Conservation (phyloP, 2,888 invertebrate genomes). For the Trichopria drosophilae region DNA sequence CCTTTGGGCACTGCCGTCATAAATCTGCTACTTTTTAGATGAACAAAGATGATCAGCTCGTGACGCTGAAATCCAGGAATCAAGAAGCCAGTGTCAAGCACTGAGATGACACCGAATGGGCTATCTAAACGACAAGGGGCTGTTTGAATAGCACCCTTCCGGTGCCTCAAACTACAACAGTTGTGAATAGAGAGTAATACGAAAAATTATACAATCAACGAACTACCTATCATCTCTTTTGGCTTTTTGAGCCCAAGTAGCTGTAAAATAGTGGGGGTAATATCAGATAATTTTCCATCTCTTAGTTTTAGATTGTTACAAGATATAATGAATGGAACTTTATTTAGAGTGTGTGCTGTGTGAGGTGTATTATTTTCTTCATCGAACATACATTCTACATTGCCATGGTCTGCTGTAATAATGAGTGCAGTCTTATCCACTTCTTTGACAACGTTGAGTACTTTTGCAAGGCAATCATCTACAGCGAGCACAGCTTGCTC, state of each 20-base stretch:
- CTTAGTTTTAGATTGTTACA: conserved; percentile 13
- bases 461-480: conserved; percentile 13
- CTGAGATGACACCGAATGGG: too few species aligned
- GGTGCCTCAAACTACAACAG: too few species aligned
- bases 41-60: too few species aligned
- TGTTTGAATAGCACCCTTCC: too few species aligned
- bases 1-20: too few species aligned
- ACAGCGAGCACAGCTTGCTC: conserved; percentile 13
- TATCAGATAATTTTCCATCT: conserved; percentile 13
- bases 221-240: conserved; percentile 12
- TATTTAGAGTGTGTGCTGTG: conserved; percentile 17
- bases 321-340: conserved; percentile 12
- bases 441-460: conserved; percentile 10
- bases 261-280: conserved; percentile 15
- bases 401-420: conserved; percentile 19
- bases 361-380: conserved; percentile 14
- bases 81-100: too few species aligned
- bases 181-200: too few species aligned
- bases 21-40: too few species aligned
- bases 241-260: conserved; percentile 13
- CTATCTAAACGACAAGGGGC: too few species aligned
- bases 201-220: conserved; percentile 15
- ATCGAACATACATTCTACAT: conserved; percentile 17
- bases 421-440: conserved; percentile 4
- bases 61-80: too few species aligned